A percentile compares a stretch with the other conserved stretches of the same genome.
These are phyloP conservation scores for Parazoanthus atlanticus DNA, from an alignment of 92 coral and sea anemone genomes.

Conservation along the genomic window DNA sequence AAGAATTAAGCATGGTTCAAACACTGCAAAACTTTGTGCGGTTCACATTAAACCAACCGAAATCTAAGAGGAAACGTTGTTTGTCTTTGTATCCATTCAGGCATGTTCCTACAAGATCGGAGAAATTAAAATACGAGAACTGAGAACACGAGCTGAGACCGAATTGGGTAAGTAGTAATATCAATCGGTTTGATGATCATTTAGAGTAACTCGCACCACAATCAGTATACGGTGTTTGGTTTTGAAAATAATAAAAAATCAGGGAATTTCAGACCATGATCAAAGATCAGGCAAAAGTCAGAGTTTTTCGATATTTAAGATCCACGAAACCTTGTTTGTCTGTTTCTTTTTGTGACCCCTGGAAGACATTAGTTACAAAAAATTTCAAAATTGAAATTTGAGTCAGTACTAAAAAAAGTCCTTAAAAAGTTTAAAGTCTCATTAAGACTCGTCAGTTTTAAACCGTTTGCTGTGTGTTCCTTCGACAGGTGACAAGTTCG, in stretches of 20 bases:
- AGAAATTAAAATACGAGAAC: slow-evolving; percentile 87
- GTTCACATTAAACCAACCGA: neutral
- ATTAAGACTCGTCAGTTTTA: neutral
- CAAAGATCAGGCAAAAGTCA: too few relatives aligned
- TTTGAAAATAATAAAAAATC: too few relatives aligned
- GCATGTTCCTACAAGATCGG: slow-evolving; percentile 98
- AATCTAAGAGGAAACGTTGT: neutral
- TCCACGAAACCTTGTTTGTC: too few relatives aligned
- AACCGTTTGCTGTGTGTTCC: neutral
- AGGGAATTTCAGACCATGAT: too few relatives aligned
- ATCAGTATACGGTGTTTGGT: too few relatives aligned
- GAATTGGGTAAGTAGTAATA: slow-evolving; percentile 72
- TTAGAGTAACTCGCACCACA: neutral
- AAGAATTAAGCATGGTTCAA: too few relatives aligned
- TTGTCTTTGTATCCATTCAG: slow-evolving; percentile 42
- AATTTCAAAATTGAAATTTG: too few relatives aligned
- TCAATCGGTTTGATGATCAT: neutral
- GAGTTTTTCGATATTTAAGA: too few relatives aligned
- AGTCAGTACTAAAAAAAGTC: too few relatives aligned
- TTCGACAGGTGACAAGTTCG: slow-evolving; percentile 78
- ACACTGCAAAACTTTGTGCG: too few relatives aligned
- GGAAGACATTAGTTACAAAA: neutral
- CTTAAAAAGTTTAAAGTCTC: too few relatives aligned
- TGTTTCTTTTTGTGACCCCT: too few relatives aligned
- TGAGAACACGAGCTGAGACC: slow-evolving; percentile 74